These are phyloP conservation scores for Patella pellucida DNA, from an alignment of 2,888 invertebrate genomes.

Conservation along the genomic window DNA sequence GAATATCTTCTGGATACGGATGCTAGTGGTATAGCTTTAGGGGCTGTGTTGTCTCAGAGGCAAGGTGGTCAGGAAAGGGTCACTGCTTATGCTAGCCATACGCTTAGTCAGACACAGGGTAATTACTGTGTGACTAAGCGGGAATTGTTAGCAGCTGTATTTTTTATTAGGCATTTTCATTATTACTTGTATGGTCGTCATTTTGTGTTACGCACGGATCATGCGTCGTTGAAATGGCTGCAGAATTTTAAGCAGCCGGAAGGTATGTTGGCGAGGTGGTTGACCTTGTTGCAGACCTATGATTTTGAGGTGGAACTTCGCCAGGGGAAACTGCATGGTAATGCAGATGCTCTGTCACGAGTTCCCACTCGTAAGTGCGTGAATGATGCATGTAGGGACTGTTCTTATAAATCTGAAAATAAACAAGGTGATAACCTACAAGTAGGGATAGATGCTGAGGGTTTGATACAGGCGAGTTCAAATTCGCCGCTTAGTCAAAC, in stretches of 20 bases:
- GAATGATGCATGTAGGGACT: background rate
- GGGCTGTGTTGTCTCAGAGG: background rate
- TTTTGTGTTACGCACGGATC: background rate
- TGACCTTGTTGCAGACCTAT: background rate
- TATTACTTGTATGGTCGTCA: background rate
- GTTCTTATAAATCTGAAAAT: background rate
- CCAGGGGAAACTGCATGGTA: background rate
- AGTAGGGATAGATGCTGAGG: no score
- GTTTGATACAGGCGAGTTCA: no score
- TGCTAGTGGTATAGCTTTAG: constrained; percentile 3
- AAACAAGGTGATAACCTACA: no score
- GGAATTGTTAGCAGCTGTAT: background rate
- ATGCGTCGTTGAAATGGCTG: background rate
- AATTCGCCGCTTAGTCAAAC: no score
- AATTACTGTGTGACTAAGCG: background rate
- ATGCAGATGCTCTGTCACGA: background rate
- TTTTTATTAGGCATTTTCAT: background rate
- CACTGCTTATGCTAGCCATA: background rate
- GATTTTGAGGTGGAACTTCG: background rate
- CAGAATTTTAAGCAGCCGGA: background rate
- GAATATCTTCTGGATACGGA: background rate
- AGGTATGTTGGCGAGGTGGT: background rate
- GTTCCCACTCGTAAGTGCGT: background rate
- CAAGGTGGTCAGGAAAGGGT: background rate
- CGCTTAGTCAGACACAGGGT: background rate